phyloP scores from a whole-genome alignment of 2,888 invertebrate species.

The Dermolepida albohirtum region DNA sequence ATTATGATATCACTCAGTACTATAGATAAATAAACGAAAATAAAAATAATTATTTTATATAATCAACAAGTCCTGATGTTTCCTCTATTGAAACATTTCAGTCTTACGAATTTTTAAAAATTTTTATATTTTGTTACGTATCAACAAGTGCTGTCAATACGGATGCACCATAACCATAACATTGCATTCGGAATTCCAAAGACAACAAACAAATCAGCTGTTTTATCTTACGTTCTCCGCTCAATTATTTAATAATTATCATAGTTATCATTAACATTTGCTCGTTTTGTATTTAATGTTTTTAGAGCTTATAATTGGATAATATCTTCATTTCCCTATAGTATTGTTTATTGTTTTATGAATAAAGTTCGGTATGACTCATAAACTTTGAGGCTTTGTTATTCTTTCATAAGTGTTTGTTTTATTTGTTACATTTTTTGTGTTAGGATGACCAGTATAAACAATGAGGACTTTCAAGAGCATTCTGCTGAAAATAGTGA shows the following conservation, averaged over 20 bases:
- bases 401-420: slow-evolving; percentile 36
- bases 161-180: too few relatives aligned
- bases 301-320: slow-evolving; percentile 17
- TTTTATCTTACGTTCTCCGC: background rate
- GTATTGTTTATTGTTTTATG: slow-evolving; percentile 19
- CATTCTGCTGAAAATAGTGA: slow-evolving; percentile 24
- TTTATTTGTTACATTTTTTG: slow-evolving; percentile 40
- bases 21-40: too few relatives aligned
- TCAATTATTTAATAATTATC: slow-evolving; percentile 19
- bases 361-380: slow-evolving; percentile 23
- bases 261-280: slow-evolving; percentile 26
- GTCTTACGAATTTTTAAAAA: too few relatives aligned
- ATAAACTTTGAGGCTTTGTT: slow-evolving; percentile 30
- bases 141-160: slow-evolving; percentile 20
- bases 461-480: slow-evolving; percentile 23
- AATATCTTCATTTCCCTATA: slow-evolving; percentile 24
- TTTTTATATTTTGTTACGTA: background rate
- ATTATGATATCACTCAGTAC: background rate
- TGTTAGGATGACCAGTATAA: slow-evolving; percentile 49
- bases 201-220: slow-evolving; percentile 26
- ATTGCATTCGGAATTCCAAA: background rate
- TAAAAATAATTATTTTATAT: too few relatives aligned
- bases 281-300: background rate
- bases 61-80: too few relatives aligned
- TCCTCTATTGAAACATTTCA: too few relatives aligned